Evolutionary conservation across 2,888 invertebrate species (phyloP), one percentile per base, ranked within the genome.

Genomic region (Eupithecia subfuscata): DNA sequence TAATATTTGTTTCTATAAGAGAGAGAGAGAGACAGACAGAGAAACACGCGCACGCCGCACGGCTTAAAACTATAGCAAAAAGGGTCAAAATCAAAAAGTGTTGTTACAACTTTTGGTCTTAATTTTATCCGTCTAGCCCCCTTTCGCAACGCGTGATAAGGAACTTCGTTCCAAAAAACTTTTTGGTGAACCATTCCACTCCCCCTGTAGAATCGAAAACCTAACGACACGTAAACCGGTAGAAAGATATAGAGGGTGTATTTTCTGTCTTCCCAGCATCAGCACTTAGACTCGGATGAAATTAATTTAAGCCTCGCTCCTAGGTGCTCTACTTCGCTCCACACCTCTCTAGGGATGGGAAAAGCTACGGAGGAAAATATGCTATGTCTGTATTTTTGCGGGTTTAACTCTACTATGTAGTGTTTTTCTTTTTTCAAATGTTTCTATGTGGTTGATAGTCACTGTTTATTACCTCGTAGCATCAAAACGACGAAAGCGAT

Each of bases 231-330:
- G 43, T 68, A 43, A 68, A 40, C 37, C 37, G 22, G 25, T 68
- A 68, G 43, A 40, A 68, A 68, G 34, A 6, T 37, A 45, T 25
- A 25, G 45, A 45, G 6, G 30, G 52, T 52, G 34, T 34, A 52
- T 69, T 69, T 45, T 45, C 52, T 52, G 11, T 69, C 52, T 69
- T 68, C 43, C 43, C 43, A 68, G 68, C 68, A 68, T 40, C 43
- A 40, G 68, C 68, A 68, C 68, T 68, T 68, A 68, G 68, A 68
- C 37, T 25, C 37, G 72, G 65, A 72, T 73, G 70, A 77, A 81
- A 79, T 79, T 79, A 79, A 79, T 79, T 75, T 78, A 80, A 76
- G 70, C 68, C 34, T 45, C 60, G 70, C 73, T 78, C n/a, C 64
- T 74, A 56, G 69, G 56, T 37, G 67, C 70, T 76, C 73, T 70